Evolutionary conservation across 2,797 vertebrate genomes (phyloP).

Genomic region (Prionace glauca): DNA sequence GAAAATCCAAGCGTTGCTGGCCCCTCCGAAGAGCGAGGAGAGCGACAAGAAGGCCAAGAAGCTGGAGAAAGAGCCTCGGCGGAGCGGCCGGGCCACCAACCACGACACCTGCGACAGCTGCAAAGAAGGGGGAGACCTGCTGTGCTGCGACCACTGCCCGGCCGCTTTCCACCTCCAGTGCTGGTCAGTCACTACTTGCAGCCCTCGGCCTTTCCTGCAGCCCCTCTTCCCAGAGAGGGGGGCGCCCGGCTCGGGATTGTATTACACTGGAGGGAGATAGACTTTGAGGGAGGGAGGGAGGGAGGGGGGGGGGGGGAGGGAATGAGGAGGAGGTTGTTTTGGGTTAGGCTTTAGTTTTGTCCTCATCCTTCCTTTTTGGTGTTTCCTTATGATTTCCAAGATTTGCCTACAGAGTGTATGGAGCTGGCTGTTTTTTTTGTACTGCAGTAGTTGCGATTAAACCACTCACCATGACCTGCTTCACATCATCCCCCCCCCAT

Average conservation of each 20-base stretch:
- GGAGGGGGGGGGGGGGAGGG: too few species aligned
- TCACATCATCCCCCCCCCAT: too few species aligned
- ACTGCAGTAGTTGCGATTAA: not conserved
- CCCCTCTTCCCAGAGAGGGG: not conserved
- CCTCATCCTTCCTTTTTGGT: not conserved
- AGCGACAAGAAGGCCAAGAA: constrained; percentile 84
- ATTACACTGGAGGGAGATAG: not conserved
- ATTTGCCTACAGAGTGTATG: not conserved
- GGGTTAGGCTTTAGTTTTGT: not conserved
- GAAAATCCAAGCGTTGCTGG: constrained; percentile 95
- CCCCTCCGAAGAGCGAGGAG: constrained; percentile 90
- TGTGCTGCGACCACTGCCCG: constrained; percentile 94
- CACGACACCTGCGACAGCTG: constrained; percentile 98
- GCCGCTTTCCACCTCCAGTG: constrained; percentile 96
- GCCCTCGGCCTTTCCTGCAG: constrained; percentile 36
- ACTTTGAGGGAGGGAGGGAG: too few species aligned
- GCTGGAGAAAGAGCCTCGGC: constrained; percentile 82
- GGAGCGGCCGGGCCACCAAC: constrained; percentile 89
- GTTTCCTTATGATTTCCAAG: not conserved
- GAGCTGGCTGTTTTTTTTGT: not conserved
- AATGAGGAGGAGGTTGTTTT: constrained; percentile 41
- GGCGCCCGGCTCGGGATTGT: not conserved
- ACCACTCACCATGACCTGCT: not conserved
- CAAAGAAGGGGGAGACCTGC: constrained; percentile 88
- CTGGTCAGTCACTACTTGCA: constrained; percentile 67